Base-by-base conservation (phyloP, 2,797 vertebrate genomes). In the Epinephelus coioides region DNA sequence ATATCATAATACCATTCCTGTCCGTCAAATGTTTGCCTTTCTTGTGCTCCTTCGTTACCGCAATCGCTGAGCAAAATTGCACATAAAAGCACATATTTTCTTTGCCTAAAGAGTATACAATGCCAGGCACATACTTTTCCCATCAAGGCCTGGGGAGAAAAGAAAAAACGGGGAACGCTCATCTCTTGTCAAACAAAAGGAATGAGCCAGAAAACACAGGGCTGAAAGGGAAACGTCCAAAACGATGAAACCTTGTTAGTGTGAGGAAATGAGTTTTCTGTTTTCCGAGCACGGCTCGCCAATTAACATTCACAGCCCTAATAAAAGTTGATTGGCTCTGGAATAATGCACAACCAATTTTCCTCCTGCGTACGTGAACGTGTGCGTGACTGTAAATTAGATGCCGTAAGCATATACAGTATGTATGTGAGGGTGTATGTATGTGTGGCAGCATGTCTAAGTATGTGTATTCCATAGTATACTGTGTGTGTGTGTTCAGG, bases 281-380 rank as follows among this genome's bases (percentile, higher is more conserved):
- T 92, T 89, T 90, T 88, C 89, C 43, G 65, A 82, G 75, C 90
- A 89, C 54, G 67, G 77, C 67, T 79, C 17, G 13, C 46, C 79
- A 89, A 91, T 94, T 91, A 92, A 78, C 88, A 80, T 92, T 87
- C 84, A 56, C 47, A 27, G 73, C 79, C 19, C 60, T 91, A 93
- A 94, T 91, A 89, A 82, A 90, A 85, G 84, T 74, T 88, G 80
- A 92, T 90, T 90, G 86, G 69, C 86, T 92, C 65, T 47, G 73
- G 86, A 93, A 88, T 83, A 87, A 91, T 62, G 55, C 84, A 81
- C 76, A 82, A 73, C 14, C 65, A 75, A 62, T 88, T 77, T 87
- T 81, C 78, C 71, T 79, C 73, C 17, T 44, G 68, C 77, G 70
- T 80, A 30, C 34, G 67, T 61, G 61, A 9, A 43, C 62, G 67